Conservation (phyloP, 2,113 vertebrate genomes). For the Lasiurus borealis region DNA sequence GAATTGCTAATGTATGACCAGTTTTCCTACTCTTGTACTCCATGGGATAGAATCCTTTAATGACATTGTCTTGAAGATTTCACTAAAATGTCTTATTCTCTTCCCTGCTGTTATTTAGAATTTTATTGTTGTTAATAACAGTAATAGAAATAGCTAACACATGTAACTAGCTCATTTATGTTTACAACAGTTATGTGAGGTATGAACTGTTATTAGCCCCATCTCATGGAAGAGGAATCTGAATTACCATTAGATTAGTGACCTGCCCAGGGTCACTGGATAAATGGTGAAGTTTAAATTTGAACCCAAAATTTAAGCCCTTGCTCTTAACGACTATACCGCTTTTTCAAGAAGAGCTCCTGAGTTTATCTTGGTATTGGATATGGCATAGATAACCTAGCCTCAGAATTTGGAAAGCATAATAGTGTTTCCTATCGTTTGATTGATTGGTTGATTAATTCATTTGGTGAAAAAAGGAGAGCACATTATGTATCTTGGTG, state of each 20-base stretch:
- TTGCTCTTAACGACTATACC: neutral
- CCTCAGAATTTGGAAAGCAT: neutral
- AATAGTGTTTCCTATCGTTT: neutral
- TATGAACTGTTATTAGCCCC: neutral
- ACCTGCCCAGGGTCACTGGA: neutral
- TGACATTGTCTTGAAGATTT: neutral
- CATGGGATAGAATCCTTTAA: neutral
- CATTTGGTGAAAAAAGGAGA: neutral
- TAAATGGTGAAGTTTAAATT: neutral
- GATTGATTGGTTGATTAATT: neutral
- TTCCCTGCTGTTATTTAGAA: neutral
- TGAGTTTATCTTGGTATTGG: neutral
- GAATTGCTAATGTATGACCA: neutral
- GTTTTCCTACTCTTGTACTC: neutral
- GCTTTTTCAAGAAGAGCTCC: neutral
- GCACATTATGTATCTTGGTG: neutral
- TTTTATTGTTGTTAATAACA: neutral
- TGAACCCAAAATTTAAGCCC: neutral
- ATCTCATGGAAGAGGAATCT: slow-evolving; percentile 12
- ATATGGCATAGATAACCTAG: neutral
- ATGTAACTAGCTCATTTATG: slow-evolving; percentile 1
- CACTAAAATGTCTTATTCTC: slow-evolving; percentile 12
- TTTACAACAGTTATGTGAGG: neutral
- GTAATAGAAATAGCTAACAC: neutral
- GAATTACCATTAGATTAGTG: neutral